Percentiles rank a stretch among this genome's conserved stretches.
These are phyloP conservation scores for Phalacrocorax pelagicus DNA, from an alignment of 2,113 vertebrate species.

Conservation along the genomic window DNA sequence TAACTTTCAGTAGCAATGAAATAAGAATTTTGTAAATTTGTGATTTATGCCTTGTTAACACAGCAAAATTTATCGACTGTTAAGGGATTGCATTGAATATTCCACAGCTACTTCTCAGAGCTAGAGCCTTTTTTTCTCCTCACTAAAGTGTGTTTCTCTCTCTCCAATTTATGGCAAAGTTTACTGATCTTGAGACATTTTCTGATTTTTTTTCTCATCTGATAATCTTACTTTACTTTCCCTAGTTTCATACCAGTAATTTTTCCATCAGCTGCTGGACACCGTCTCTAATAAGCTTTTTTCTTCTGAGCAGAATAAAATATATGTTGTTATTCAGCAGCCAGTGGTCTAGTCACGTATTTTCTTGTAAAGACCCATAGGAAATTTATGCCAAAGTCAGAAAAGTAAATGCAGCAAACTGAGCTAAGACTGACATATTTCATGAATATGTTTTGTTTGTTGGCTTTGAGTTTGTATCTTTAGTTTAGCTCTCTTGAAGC, in stretches of 20 bases:
- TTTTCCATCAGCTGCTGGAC: not conserved
- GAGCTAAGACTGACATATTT: not conserved
- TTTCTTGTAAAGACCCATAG: not conserved
- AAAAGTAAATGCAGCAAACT: not conserved
- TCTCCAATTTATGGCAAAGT: not conserved
- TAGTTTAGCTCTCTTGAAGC: not conserved
- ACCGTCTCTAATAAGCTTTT: not conserved
- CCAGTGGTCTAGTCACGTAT: not conserved
- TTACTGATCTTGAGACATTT: not conserved
- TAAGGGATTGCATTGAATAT: not conserved
- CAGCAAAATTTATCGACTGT: not conserved
- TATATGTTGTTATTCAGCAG: not conserved
- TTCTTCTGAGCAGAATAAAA: not conserved
- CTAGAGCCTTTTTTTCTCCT: not conserved
- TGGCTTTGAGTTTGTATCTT: not conserved
- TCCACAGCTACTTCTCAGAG: not conserved
- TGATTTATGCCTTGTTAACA: not conserved
- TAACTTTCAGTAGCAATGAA: not conserved
- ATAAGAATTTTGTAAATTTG: not conserved
- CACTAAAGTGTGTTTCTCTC: not conserved
- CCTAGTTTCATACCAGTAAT: not conserved
- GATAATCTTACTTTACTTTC: not conserved
- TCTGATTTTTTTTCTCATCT: not conserved
- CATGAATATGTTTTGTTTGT: not conserved
- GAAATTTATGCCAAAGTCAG: not conserved